Conservation (phyloP, 92 coral and sea anemone species). For the Umimayanthus chanpuru region DNA sequence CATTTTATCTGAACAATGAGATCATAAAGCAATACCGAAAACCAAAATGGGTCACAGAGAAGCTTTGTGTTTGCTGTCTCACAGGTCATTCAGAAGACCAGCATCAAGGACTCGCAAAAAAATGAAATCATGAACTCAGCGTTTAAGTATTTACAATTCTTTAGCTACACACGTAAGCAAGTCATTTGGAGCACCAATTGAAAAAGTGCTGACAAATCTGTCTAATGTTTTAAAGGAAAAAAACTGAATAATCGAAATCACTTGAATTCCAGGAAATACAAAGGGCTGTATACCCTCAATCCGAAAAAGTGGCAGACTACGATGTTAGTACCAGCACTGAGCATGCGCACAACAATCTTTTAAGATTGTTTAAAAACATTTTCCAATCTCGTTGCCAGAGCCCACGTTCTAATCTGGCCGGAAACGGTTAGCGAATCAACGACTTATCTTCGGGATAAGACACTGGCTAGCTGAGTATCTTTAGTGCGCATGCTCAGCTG, state of each 20-base stretch:
- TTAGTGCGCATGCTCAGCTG: constrained; percentile 38
- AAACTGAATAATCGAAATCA: not conserved
- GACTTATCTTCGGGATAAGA: not conserved
- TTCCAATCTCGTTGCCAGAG: constrained; percentile 24
- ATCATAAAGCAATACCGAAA: too few relatives aligned
- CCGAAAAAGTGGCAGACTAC: constrained; percentile 17
- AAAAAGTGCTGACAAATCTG: too few relatives aligned
- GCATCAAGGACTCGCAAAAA: too few relatives aligned
- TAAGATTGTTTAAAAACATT: too few relatives aligned
- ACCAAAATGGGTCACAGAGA: too few relatives aligned
- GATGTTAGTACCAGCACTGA: constrained; percentile 46
- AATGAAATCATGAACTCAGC: too few relatives aligned
- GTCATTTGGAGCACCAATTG: too few relatives aligned
- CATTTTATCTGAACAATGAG: too few relatives aligned
- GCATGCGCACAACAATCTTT: constrained; percentile 23
- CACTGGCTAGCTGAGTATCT: not conserved
- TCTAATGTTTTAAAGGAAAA: not conserved
- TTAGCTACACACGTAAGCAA: too few relatives aligned
- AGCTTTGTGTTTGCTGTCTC: too few relatives aligned
- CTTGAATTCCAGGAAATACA: constrained; percentile 40
- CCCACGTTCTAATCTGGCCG: constrained; percentile 3
- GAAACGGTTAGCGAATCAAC: not conserved
- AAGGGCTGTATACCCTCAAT: constrained; percentile 35
- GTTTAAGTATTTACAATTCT: too few relatives aligned
- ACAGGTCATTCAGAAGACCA: too few relatives aligned